Percentiles rank a stretch among this genome's conserved stretches.
Evolutionary conservation across 2,888 invertebrate species (phyloP).

Genomic region (Crematogaster levior): DNA sequence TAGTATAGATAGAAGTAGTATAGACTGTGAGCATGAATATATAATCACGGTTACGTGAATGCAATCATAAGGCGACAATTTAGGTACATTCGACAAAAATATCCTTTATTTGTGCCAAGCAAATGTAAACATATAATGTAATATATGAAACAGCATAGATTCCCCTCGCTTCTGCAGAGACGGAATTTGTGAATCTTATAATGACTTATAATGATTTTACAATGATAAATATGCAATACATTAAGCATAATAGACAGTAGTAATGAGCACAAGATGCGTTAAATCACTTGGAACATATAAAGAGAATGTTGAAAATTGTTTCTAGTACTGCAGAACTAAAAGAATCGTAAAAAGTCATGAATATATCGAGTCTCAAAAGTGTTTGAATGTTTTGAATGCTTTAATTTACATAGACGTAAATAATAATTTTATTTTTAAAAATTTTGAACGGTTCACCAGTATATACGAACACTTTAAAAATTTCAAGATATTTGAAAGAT

Average conservation of each 20-base stretch:
- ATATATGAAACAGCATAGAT: slow-evolving; percentile 9
- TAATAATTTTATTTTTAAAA: background rate
- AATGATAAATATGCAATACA: slow-evolving; percentile 22
- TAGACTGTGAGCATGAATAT: background rate
- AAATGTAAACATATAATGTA: slow-evolving; percentile 19
- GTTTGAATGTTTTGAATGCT: background rate
- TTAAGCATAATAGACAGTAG: slow-evolving; percentile 28
- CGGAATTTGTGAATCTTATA: background rate
- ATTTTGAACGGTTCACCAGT: background rate
- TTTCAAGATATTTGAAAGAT: too few relatives aligned
- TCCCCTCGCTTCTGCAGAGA: background rate
- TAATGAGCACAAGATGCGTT: background rate
- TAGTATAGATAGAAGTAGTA: background rate
- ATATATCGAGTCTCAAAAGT: background rate
- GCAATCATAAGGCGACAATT: slow-evolving; percentile 12
- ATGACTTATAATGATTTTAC: too few relatives aligned
- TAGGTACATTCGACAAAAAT: background rate
- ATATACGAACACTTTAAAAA: background rate
- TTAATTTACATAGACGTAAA: background rate
- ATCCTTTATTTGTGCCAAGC: background rate
- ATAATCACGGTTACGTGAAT: background rate
- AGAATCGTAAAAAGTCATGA: background rate
- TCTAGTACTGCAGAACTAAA: background rate
- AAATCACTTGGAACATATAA: background rate
- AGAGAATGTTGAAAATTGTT: background rate